Evolutionary conservation across 2,113 vertebrate genomes (phyloP), one percentile per base, ranked within the genome.

Genomic region (Mungos mungo): DNA sequence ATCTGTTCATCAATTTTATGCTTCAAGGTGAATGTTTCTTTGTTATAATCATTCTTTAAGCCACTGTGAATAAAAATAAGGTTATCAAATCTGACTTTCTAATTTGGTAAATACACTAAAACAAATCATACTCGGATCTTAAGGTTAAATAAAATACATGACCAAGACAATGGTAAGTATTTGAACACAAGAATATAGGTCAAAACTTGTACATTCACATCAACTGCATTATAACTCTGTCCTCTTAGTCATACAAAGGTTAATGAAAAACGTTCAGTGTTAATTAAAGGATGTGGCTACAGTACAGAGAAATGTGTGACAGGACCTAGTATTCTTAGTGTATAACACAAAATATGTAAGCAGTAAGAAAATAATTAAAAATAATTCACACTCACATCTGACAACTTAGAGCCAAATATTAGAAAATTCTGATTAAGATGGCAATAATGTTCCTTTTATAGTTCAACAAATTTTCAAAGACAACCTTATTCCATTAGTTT

Each of bases 31-130:
- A 99, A 99, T 31, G 99, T 99, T 99, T 99, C 99, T 99, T 99
- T 99, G 99, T 99, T 99, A 99, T 99, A 99, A 99, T 99, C 99
- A 98, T 99, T 99, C 99, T 99, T 99, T 99, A 99, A 99, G 98
- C 99, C 99, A 99, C 99, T 99, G 98, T 97, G 41, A 86, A 98
- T 98, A 98, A 98, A 98, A 97, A 96, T 96, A 98, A 98, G 68
- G 96, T 98, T 98, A 98, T 96, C 97, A 98, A 98, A 98, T 98
- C 85, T 98, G 95, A 98, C 93, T 97, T 98, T 80, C 93, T 96
- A 98, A 98, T 97, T 98, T 98, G 98, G 81, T 90, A 98, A 98
- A 97, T 79, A 98, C 86, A 98, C 3, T 81, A 72, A 93, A 95
- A 90, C 9, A 88, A 88, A 38, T 52, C 77, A 95, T n/a, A 80